Conservation (phyloP, 2,888 invertebrate genomes). For the Oscheius myriophilus region DNA sequence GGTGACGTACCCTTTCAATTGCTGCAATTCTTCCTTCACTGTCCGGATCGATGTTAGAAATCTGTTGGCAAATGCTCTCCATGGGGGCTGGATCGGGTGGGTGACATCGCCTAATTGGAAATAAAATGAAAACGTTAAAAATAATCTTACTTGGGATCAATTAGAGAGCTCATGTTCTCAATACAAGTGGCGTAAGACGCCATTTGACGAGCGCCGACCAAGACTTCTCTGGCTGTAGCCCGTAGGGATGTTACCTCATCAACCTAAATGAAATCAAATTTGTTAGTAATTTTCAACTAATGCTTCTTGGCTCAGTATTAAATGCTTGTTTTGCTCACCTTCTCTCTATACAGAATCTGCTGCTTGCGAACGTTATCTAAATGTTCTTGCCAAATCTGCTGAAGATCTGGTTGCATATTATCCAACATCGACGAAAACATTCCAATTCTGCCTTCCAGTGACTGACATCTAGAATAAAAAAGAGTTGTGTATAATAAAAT, state of each 20-base stretch:
- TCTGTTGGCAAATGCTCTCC: slow-evolving; percentile 71
- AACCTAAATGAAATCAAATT: neutral
- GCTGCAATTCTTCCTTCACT: slow-evolving; percentile 60
- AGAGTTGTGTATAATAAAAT: too few species aligned
- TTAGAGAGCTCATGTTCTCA: slow-evolving; percentile 52
- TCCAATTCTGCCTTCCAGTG: slow-evolving; percentile 66
- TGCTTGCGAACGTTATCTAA: slow-evolving; percentile 80
- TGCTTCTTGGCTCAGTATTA: too few species aligned
- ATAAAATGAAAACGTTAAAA: neutral
- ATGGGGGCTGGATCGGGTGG: slow-evolving; percentile 68
- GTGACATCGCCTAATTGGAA: slow-evolving; percentile 46
- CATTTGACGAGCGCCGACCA: slow-evolving; percentile 49
- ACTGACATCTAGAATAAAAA: slow-evolving; percentile 35
- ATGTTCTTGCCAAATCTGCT: slow-evolving; percentile 80
- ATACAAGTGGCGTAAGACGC: slow-evolving; percentile 53
- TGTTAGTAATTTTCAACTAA: too few species aligned
- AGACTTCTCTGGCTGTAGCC: slow-evolving; percentile 46
- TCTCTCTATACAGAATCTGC: slow-evolving; percentile 76
- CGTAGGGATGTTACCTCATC: slow-evolving; percentile 34
- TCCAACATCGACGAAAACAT: slow-evolving; percentile 69
- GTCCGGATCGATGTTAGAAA: slow-evolving; percentile 72
- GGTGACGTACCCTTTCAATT: slow-evolving; percentile 39
- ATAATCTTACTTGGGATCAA: slow-evolving; percentile 49
- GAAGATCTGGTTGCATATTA: slow-evolving; percentile 56
- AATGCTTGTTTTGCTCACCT: too few species aligned